These are phyloP conservation scores for Coccyzus lansbergi DNA, from an alignment of 2,797 vertebrate genomes.

Conservation along the genomic window DNA sequence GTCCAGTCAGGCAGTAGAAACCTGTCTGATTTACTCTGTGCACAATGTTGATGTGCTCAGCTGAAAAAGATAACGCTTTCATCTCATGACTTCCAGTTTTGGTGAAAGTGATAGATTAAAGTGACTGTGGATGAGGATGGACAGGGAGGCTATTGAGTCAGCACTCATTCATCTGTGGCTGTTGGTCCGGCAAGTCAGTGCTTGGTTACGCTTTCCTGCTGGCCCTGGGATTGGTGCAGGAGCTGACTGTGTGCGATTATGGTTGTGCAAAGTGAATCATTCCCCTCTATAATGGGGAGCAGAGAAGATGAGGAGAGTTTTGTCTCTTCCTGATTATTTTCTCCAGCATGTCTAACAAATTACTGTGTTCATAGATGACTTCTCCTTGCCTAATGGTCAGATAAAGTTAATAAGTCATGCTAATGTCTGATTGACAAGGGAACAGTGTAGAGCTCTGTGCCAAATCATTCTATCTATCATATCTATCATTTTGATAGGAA, in stretches of 20 bases:
- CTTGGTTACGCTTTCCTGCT: neutral
- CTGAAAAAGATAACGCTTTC: neutral
- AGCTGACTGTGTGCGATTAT: rapidly evolving
- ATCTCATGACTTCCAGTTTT: neutral
- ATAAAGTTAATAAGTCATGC: neutral
- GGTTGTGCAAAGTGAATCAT: neutral
- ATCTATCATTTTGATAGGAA: no score
- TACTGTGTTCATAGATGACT: neutral
- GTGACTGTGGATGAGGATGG: neutral
- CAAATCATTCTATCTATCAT: no score
- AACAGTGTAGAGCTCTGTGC: neutral
- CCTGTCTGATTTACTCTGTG: neutral
- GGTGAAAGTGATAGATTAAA: neutral
- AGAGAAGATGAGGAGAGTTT: neutral
- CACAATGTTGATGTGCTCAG: rapidly evolving
- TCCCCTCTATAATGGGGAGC: neutral
- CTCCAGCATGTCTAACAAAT: neutral
- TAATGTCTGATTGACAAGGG: neutral
- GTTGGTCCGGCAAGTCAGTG: neutral
- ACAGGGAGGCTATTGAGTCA: neutral
- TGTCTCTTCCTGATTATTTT: neutral
- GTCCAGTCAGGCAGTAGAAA: neutral
- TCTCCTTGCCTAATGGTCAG: constrained; percentile 11
- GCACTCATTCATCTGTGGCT: neutral
- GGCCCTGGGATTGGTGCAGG: neutral